A percentile compares a stretch with the other conserved stretches of the same genome.
Conservation (phyloP, 2,113 vertebrate species). For the Turdus rufiventris region DNA sequence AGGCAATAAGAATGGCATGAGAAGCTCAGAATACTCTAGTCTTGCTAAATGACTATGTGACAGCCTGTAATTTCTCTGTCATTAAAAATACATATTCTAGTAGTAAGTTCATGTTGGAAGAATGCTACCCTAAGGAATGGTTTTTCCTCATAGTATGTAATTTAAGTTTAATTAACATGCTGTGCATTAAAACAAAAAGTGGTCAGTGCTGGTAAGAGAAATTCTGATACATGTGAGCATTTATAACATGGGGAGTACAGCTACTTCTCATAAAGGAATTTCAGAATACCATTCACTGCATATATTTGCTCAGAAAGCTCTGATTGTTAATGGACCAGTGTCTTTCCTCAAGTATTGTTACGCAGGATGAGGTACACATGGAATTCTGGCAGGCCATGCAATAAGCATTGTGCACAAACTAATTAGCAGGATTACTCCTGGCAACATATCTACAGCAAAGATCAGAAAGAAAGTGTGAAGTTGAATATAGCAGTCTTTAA, state of each 20-base stretch:
- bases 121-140: not conserved
- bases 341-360: not conserved
- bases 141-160: not conserved
- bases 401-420: not conserved
- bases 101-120: constrained; percentile 16
- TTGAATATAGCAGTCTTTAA: not conserved
- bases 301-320: not conserved
- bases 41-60: constrained; percentile 34
- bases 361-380: not conserved
- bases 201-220: not conserved
- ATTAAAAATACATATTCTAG: constrained; percentile 54
- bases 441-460: not conserved
- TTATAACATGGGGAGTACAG: not conserved
- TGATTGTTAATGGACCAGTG: not conserved
- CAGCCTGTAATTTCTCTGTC: constrained; percentile 56
- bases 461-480: not conserved
- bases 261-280: not conserved
- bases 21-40: constrained; percentile 15
- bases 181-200: not conserved
- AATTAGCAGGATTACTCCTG: not conserved
- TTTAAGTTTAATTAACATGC: constrained; percentile 1
- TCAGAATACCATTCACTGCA: not conserved
- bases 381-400: not conserved
- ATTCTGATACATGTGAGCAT: not conserved
- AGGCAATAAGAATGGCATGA: not conserved